Percentiles rank a stretch among this genome's conserved stretches.
These are phyloP conservation scores for Limenitis camilla DNA, from an alignment of 2,888 invertebrate species.

Conservation along the genomic window DNA sequence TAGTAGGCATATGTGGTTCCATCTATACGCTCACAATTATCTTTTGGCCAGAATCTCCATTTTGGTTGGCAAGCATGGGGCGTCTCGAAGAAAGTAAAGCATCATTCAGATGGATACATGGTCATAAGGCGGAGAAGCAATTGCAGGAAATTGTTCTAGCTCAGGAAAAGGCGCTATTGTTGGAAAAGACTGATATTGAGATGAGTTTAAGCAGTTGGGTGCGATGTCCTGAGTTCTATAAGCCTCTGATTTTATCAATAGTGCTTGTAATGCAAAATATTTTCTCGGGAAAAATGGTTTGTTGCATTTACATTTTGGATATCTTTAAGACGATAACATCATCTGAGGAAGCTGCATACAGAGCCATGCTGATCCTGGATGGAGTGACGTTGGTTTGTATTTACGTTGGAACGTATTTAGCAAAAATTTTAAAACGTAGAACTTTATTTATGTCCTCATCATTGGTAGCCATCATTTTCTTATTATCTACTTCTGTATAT, in stretches of 20 bases:
- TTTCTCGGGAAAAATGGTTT: constrained; percentile 43
- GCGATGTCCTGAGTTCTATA: constrained; percentile 33
- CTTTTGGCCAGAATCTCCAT: constrained; percentile 29
- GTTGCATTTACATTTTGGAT: constrained; percentile 43
- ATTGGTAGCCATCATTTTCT: constrained; percentile 36
- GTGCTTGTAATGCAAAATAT: constrained; percentile 38
- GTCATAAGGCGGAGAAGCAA: constrained; percentile 31
- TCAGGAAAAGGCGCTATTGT: neutral
- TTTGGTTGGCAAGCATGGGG: constrained; percentile 44
- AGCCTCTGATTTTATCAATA: constrained; percentile 37
- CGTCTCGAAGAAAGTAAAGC: constrained; percentile 38
- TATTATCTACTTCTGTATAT: constrained; percentile 43
- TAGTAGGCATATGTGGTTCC: constrained; percentile 22
- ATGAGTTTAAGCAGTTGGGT: constrained; percentile 13
- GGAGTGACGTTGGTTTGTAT: constrained; percentile 42
- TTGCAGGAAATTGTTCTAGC: constrained; percentile 31
- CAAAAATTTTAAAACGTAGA: constrained; percentile 27
- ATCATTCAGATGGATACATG: constrained; percentile 41
- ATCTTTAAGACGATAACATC: constrained; percentile 40
- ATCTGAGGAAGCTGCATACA: constrained; percentile 40
- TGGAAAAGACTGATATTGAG: neutral
- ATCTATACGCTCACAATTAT: constrained; percentile 12
- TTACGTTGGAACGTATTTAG: constrained; percentile 30
- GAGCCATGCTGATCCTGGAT: constrained; percentile 49
- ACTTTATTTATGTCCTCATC: constrained; percentile 40